Base-by-base conservation (phyloP, 2,797 vertebrate genomes). In the Mus spretus region DNA sequence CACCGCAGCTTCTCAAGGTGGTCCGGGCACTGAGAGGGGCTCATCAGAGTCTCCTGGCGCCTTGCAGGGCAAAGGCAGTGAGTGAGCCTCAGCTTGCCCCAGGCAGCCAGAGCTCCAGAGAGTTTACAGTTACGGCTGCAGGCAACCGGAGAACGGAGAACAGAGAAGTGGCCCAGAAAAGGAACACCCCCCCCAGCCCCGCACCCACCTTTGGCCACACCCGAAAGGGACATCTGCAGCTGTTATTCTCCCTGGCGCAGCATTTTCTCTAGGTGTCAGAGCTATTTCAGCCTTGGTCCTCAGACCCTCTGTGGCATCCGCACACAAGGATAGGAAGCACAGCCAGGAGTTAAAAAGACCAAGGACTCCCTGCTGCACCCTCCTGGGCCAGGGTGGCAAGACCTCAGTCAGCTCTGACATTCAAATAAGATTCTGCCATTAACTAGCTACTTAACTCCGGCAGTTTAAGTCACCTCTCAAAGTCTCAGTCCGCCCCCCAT, bases 161-260 rank as follows among this genome's bases (percentile, higher is more conserved):
- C 34, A 40, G 97, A 98, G 97, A 98, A 97, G 96, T 95, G 96
- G 97, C 97, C 97, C 97, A 98, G 97, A 98, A 97, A 97, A 97
- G 91, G 94, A 86, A 93, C 89, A 44, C 89, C 74, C 2, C 86
- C 89, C 67, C 2, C 50, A 89, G 97, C 92, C 90, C 67, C 1
- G 12, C 59, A 90, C 93, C 91, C 20, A n/a, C 53, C 83, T 86
- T 65, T 63, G 57, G 77, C 57, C 82, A 95, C 59, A 19, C 90
- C 95, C 20, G 0, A 70, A 55, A 47, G 31, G 93, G 87, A 77
- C 74, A 34, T 83, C 63, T 26, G 13, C 53, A 53, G 67, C 74
- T 72, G 50, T 80, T 78, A 5, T 28, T 80, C 63, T 93, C n/a
- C 44, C 67, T 9, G 6, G 26, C 6, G 13, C 15, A 65, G 53